These are phyloP conservation scores for Nycticryphes semicollaris DNA, from an alignment of 2,113 vertebrate species.

Conservation along the genomic window DNA sequence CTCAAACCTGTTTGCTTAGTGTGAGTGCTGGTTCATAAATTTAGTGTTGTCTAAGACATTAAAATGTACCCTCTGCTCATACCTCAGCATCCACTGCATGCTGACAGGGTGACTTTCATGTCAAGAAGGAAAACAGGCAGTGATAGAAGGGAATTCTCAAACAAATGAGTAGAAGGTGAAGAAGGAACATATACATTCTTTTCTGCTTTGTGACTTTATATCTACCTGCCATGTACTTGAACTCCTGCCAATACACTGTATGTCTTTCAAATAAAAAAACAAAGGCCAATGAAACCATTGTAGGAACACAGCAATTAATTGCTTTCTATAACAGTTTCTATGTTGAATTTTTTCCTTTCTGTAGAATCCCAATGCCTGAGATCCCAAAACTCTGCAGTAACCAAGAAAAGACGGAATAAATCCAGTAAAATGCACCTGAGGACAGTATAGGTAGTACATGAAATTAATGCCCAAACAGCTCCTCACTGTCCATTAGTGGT, in stretches of 20 bases:
- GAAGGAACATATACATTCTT: neutral
- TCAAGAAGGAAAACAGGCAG: neutral
- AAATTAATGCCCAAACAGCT: neutral
- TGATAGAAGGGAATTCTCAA: neutral
- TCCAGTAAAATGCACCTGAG: neutral
- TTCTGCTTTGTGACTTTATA: neutral
- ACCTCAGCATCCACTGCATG: neutral
- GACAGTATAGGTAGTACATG: no score
- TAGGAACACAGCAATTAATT: neutral
- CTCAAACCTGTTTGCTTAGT: neutral
- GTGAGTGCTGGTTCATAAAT: neutral
- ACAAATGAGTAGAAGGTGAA: neutral
- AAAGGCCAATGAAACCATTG: neutral
- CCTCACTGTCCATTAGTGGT: neutral
- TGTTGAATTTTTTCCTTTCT: neutral
- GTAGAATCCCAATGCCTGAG: neutral
- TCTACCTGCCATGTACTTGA: neutral
- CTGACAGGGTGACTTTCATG: neutral
- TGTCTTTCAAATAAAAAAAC: neutral
- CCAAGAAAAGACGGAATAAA: neutral
- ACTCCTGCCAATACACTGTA: neutral
- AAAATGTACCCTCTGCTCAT: neutral
- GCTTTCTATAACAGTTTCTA: neutral
- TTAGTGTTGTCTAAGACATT: neutral
- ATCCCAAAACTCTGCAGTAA: neutral